Conservation (phyloP, 2,888 invertebrate genomes). For the Scrobipalpa costella region DNA sequence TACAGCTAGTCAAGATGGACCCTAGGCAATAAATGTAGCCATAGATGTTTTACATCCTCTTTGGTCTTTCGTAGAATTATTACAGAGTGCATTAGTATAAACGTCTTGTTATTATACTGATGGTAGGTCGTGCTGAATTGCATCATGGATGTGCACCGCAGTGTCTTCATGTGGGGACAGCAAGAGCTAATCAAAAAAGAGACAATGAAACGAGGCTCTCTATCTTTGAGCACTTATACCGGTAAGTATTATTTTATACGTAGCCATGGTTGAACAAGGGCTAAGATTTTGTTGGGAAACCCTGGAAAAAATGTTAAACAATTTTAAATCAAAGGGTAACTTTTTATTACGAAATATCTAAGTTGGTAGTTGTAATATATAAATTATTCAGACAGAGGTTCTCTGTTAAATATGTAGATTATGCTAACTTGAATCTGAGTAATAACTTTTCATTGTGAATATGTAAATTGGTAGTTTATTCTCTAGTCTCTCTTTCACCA, state of each 20-base stretch:
- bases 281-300: not conserved
- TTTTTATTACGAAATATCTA: no score
- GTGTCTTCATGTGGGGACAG: slow-evolving; percentile 90
- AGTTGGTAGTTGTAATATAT: no score
- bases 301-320: not conserved
- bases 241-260: not conserved
- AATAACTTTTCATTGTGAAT: no score
- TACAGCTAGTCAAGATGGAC: no score
- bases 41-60: no score
- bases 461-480: not conserved
- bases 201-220: slow-evolving; percentile 33
- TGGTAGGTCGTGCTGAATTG: slow-evolving; percentile 79
- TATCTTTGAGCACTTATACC: not conserved
- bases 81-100: no score
- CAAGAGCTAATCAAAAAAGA: slow-evolving; percentile 73
- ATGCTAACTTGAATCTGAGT: no score
- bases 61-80: no score
- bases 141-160: slow-evolving; percentile 87
- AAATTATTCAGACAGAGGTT: no score
- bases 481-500: not conserved
- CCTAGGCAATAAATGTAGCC: no score
- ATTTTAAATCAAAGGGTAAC: no score
- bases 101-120: not conserved
- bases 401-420: no score
- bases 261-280: not conserved